Percentiles rank a stretch among this genome's conserved stretches.
These are phyloP conservation scores for Podargus strigoides DNA, from an alignment of 2,797 vertebrate species.

Conservation along the genomic window DNA sequence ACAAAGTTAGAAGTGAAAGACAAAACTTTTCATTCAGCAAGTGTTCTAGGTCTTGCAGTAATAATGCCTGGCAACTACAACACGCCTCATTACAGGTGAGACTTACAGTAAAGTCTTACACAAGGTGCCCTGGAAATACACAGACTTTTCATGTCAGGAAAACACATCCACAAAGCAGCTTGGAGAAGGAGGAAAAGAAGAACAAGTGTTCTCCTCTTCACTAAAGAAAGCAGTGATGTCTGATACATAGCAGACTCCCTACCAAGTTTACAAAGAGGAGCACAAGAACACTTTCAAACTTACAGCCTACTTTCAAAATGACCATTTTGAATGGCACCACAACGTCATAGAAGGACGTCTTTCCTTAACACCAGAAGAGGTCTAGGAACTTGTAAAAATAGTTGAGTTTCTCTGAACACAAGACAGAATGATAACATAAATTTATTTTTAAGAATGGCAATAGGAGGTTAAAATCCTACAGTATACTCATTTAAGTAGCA, in stretches of 20 bases:
- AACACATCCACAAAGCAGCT: background rate
- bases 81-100: rapidly evolving
- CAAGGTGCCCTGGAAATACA: background rate
- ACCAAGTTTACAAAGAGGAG: background rate
- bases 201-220: background rate
- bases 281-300: background rate
- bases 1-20: background rate
- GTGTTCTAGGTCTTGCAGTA: background rate
- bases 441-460: background rate
- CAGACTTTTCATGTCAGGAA: background rate
- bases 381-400: background rate
- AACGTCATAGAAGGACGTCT: background rate
- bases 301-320: background rate
- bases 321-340: background rate
- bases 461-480: background rate
- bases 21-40: background rate
- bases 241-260: background rate
- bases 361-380: background rate
- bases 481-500: background rate
- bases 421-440: background rate
- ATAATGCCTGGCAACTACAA: background rate
- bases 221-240: background rate
- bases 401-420: background rate
- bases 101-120: background rate
- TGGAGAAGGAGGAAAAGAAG: background rate